These are phyloP conservation scores for Noctua janthe DNA, from an alignment of 2,888 invertebrate genomes.

Conservation along the genomic window DNA sequence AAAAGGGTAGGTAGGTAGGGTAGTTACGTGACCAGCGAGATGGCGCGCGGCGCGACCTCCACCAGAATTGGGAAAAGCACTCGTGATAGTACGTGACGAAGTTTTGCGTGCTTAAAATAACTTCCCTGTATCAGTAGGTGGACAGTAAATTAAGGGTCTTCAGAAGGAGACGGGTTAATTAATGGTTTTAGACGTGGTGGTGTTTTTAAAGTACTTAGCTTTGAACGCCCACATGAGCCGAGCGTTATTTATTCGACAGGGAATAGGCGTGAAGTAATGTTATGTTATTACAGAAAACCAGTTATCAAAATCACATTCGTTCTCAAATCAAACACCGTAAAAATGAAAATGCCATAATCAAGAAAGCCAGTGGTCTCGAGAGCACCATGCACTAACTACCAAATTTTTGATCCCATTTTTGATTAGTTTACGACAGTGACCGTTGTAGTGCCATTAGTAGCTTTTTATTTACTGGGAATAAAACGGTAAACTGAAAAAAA, in stretches of 20 bases:
- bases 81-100: conserved; percentile 67
- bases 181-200: conserved; percentile 11
- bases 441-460: not conserved
- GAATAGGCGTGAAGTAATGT: not conserved
- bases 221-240: not conserved
- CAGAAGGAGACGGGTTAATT: conserved; percentile 30
- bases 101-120: conserved; percentile 59
- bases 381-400: not conserved
- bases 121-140: conserved; percentile 42
- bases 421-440: not conserved
- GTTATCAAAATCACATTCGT: not conserved
- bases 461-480: not conserved
- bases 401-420: not conserved
- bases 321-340: not conserved
- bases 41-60: conserved; percentile 58
- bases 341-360: not conserved
- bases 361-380: not conserved
- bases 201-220: conserved; percentile 1
- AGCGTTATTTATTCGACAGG: not conserved
- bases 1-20: conserved; percentile 60
- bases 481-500: not conserved
- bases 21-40: conserved; percentile 68
- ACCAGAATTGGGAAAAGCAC: conserved; percentile 71
- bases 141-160: conserved; percentile 38
- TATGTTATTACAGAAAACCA: not conserved